phyloP scores from a whole-genome alignment of 2,888 invertebrate species.

The Didymodactylos carnosus region DNA sequence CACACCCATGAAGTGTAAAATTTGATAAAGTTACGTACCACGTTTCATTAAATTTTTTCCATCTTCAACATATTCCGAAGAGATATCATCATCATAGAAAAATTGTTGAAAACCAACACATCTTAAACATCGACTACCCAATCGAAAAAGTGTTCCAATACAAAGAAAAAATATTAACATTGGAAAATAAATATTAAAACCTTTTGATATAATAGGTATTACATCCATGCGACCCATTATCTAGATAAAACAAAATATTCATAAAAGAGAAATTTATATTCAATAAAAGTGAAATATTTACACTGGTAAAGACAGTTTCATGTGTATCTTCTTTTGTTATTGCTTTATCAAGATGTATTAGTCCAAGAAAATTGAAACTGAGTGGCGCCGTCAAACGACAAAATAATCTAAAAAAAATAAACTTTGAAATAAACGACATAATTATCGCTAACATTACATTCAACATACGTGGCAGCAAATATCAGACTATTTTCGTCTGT shows the following conservation, averaged over 20 bases:
- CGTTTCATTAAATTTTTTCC: slow-evolving; percentile 12
- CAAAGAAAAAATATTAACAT: slow-evolving; percentile 83
- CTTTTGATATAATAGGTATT: slow-evolving; percentile 78
- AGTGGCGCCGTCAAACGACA: slow-evolving; percentile 90
- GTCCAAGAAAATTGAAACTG: slow-evolving; percentile 86
- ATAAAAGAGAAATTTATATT: background rate
- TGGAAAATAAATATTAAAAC: slow-evolving; percentile 96
- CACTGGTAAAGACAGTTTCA: slow-evolving; percentile 12
- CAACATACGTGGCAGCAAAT: slow-evolving; percentile 95
- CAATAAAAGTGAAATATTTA: background rate
- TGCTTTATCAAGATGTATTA: slow-evolving; percentile 94
- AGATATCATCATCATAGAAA: slow-evolving; percentile 8
- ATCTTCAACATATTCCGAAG: slow-evolving; percentile 10
- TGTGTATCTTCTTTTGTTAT: slow-evolving; percentile 38
- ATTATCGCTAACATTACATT: no score
- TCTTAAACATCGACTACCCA: slow-evolving; percentile 71
- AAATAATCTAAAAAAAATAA: no score
- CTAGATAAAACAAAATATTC: slow-evolving; percentile 20
- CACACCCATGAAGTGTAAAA: no score
- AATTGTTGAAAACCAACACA: slow-evolving; percentile 44
- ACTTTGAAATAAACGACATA: no score
- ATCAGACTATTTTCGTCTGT: slow-evolving; percentile 96
- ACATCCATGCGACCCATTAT: slow-evolving; percentile 99
- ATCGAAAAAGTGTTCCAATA: slow-evolving; percentile 71
- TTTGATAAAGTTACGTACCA: no score